Conservation (phyloP, 2,113 vertebrate species). For the Muscicapa adusta region DNA sequence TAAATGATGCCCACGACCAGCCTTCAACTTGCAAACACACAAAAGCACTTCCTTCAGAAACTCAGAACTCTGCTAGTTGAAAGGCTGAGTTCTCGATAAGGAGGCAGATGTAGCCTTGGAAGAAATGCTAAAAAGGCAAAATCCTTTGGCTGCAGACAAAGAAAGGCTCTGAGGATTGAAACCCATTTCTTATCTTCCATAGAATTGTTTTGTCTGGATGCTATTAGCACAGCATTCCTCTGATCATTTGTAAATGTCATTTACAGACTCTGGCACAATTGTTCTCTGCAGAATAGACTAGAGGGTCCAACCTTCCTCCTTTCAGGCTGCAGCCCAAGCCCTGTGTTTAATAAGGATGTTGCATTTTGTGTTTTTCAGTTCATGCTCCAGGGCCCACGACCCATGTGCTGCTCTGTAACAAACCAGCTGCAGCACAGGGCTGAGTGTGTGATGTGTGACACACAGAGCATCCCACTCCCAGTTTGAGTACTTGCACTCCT, state of each 20-base stretch:
- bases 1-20: neutral
- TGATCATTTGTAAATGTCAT: constrained; percentile 31
- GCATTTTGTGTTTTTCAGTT: neutral
- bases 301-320: neutral
- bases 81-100: neutral
- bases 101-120: neutral
- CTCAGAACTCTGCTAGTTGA: neutral
- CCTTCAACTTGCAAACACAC: neutral
- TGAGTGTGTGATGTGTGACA: neutral
- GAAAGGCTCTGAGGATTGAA: neutral
- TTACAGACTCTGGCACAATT: neutral
- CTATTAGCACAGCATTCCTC: constrained; percentile 19
- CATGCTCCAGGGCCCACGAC: neutral
- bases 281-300: neutral
- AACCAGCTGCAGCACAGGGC: neutral
- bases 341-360: neutral
- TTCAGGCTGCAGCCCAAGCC: neutral
- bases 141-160: neutral
- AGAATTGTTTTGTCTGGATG: neutral
- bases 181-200: neutral
- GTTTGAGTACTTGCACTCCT: neutral
- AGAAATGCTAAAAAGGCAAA: constrained; percentile 35
- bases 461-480: neutral
- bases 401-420: neutral
- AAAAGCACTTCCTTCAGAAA: neutral